These are phyloP conservation scores for Elanoides forficatus DNA, from an alignment of 2,113 vertebrate genomes.

Conservation along the genomic window DNA sequence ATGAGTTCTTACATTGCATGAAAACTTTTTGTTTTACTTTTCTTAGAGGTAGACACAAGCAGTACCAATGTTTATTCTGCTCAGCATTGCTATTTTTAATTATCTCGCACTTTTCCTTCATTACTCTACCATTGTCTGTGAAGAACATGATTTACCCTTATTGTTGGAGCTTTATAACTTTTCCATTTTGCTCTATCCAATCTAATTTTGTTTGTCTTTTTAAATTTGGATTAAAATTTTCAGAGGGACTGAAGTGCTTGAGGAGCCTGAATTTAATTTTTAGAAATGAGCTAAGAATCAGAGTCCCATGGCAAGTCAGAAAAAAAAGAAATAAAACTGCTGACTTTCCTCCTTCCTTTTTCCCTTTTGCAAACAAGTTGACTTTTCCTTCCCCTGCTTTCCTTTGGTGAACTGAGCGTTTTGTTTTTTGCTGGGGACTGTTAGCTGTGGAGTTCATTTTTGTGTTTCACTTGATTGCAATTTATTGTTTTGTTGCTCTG, in stretches of 20 bases:
- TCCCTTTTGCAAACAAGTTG: neutral
- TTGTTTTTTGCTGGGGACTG: neutral
- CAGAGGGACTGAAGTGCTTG: neutral
- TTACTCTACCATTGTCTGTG: neutral
- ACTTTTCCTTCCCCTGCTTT: neutral
- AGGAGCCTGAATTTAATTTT: neutral
- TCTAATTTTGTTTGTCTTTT: neutral
- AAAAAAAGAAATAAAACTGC: neutral
- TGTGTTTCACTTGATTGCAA: conserved; percentile 14
- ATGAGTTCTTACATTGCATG: neutral
- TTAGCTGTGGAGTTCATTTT: neutral
- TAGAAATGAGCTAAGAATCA: neutral
- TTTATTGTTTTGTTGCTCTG: conserved; percentile 25
- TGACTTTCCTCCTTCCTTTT: neutral
- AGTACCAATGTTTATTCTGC: neutral
- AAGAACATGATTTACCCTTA: neutral
- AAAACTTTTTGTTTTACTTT: neutral
- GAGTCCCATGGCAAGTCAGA: neutral
- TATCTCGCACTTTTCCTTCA: neutral
- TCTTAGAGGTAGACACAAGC: neutral
- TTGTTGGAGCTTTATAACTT: neutral
- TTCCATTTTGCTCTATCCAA: neutral
- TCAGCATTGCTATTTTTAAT: neutral
- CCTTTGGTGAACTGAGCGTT: neutral
- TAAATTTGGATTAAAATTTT: neutral